Percentiles rank a stretch among this genome's conserved stretches.
These are phyloP conservation scores for Mellilla xanthometata DNA, from an alignment of 2,888 invertebrate genomes.

Conservation along the genomic window DNA sequence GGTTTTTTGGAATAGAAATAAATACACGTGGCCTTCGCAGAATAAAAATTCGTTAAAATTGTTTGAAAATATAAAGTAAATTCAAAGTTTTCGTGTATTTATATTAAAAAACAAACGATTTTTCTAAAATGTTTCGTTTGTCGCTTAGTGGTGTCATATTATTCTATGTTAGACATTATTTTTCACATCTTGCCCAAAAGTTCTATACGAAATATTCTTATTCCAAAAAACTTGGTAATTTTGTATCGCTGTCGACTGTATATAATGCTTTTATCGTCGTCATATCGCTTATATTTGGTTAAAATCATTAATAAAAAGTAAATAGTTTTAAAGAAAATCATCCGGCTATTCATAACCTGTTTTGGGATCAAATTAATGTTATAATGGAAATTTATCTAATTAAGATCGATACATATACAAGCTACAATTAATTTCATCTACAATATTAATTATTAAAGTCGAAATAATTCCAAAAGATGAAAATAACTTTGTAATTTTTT, in stretches of 20 bases:
- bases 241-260: slow-evolving; percentile 27
- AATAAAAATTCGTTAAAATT: too few species aligned
- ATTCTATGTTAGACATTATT: too few species aligned
- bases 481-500: too few species aligned
- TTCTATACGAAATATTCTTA: too few species aligned
- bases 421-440: neutral
- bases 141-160: too few species aligned
- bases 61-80: too few species aligned
- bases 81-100: too few species aligned
- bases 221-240: slow-evolving; percentile 11
- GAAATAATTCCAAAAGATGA: too few species aligned
- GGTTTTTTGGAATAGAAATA: slow-evolving; percentile 12
- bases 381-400: slow-evolving; percentile 29
- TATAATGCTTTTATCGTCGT: slow-evolving; percentile 41
- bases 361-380: slow-evolving; percentile 69
- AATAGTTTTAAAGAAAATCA: slow-evolving; percentile 34
- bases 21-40: neutral
- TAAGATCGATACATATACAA: slow-evolving; percentile 24
- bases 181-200: too few species aligned
- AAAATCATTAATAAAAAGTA: slow-evolving; percentile 39
- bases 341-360: slow-evolving; percentile 59
- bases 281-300: slow-evolving; percentile 41
- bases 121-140: too few species aligned
- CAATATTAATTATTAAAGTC: too few species aligned
- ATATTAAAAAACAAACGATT: too few species aligned